Evolutionary conservation across 2,113 vertebrate genomes (phyloP).

Genomic region (Raja brachyura): DNA sequence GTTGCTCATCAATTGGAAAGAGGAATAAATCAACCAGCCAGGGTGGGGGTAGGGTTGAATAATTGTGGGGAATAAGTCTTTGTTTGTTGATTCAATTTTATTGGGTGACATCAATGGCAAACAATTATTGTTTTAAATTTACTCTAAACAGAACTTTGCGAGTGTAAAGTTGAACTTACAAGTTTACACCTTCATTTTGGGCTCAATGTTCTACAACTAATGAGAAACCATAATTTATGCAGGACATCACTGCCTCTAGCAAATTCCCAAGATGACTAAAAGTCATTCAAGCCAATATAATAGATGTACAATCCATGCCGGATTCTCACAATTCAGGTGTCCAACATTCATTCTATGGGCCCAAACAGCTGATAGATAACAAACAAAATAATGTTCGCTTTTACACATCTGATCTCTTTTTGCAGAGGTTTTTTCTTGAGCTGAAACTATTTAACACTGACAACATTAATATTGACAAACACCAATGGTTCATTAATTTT

Average conservation of each 20-base stretch:
- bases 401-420: background rate
- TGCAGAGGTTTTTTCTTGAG: background rate
- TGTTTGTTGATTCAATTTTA: background rate
- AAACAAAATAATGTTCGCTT: background rate
- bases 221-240: background rate
- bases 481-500: background rate
- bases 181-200: background rate
- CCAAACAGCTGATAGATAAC: background rate
- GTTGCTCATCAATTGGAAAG: too few relatives aligned
- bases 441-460: background rate
- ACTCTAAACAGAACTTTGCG: background rate
- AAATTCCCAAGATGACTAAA: background rate
- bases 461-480: background rate
- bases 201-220: background rate
- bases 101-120: too few relatives aligned
- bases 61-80: background rate
- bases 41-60: background rate
- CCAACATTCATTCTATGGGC: background rate
- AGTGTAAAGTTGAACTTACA: background rate
- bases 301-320: background rate
- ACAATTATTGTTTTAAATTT: too few relatives aligned
- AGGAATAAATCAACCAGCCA: too few relatives aligned
- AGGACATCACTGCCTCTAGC: background rate
- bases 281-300: background rate
- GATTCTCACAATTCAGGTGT: background rate